Base-by-base conservation (phyloP, 2,113 vertebrate species). In the Dromas ardeola region DNA sequence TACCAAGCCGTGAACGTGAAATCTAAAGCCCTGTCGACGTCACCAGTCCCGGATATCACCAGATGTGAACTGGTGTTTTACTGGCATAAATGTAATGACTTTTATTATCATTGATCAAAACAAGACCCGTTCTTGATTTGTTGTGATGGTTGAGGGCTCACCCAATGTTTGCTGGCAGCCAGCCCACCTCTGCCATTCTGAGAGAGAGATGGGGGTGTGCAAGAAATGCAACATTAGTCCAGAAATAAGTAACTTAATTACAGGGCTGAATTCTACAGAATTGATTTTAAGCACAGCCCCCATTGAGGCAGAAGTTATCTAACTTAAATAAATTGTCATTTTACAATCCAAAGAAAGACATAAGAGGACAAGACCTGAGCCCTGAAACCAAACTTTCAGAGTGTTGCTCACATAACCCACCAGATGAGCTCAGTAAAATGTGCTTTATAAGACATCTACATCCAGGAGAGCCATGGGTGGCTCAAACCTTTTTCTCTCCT, bases 81-180 rank as follows among this genome's bases (percentile, higher is more conserved):
- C 23, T 27, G 38, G 18, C 32, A 20, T 25, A 81, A 88, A 59
- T 74, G 79, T 55, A 59, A 30, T 1, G 4, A 52, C 61, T 95
- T 89, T n/a, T 76, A 67, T 74, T 56, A 76, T 29, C 25, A 53
- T 16, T 69, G 77, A 95, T 79, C 67, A 79, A 95, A 96, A 81
- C 20, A 84, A 84, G 13, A 6, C 20, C 7, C 49, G 15, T 21
- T 81, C 77, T 67, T 83, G 47, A 76, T 86, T 86, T 93, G 19
- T 50, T 76, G 13, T 14, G 30, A 69, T 36, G 38, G 4, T 14
- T 78, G 61, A 86, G 34, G 65, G 26, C 36, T 92, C 26, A 67
- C 7, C 34, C 55, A 49, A 6, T 12, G 17, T 38, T 49, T 81
- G 7, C 34, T 88, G 72, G 59, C n/a, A 59, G 42, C 38, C 42